Evolutionary conservation across 2,888 invertebrate genomes (phyloP).

Genomic region (Eupithecia insigniata): DNA sequence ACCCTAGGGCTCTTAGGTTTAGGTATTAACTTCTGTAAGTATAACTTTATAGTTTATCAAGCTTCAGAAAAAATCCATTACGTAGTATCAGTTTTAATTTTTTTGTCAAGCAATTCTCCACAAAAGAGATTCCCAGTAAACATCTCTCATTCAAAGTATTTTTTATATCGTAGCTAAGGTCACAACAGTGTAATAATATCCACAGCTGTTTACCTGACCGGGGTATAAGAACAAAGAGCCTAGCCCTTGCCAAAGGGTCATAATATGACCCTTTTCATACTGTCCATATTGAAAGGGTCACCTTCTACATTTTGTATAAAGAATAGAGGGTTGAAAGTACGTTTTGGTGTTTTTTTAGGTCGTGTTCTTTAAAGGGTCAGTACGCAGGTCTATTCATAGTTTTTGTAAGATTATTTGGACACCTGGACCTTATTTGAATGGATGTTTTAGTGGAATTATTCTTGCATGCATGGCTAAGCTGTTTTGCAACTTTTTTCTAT

Average conservation of each 20-base stretch:
- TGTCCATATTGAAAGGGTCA: constrained; percentile 22
- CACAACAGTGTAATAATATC: constrained; percentile 32
- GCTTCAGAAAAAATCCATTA: neutral
- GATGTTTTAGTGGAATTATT: neutral
- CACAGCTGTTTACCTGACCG: constrained; percentile 45
- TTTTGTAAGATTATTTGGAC: constrained; percentile 58
- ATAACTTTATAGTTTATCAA: neutral
- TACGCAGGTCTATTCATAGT: constrained; percentile 48
- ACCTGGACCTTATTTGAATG: constrained; percentile 67
- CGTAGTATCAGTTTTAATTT: neutral
- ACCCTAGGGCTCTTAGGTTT: too few relatives aligned
- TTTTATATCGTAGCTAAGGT: constrained; percentile 33
- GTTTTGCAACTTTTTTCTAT: neutral
- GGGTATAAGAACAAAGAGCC: constrained; percentile 37
- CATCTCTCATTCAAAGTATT: neutral
- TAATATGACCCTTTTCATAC: constrained; percentile 32
- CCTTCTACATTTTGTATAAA: constrained; percentile 7
- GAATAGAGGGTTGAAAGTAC: constrained; percentile 9
- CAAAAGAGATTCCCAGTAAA: neutral
- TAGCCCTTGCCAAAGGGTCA: constrained; percentile 57
- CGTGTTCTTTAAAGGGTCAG: constrained; percentile 15
- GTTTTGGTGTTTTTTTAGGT: constrained; percentile 15
- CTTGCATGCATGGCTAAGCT: neutral
- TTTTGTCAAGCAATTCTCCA: neutral
- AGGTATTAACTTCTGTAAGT: too few relatives aligned